Evolutionary conservation across 2,113 vertebrate species (phyloP).

Genomic region (Hoplias malabaricus): DNA sequence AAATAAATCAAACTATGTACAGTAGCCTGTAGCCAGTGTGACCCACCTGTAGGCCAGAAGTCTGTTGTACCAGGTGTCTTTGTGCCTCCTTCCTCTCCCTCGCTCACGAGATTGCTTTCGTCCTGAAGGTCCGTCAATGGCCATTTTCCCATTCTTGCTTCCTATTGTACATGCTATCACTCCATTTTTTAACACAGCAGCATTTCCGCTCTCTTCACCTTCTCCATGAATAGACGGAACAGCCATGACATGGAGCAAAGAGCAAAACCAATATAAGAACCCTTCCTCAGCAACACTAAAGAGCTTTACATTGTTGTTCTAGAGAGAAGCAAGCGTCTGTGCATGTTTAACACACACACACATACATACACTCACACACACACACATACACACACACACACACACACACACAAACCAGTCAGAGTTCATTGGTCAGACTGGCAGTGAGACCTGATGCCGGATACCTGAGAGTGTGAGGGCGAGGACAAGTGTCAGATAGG

Average conservation of each 20-base stretch:
- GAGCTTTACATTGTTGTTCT: constrained; percentile 10
- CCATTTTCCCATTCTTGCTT: constrained; percentile 30
- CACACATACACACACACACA: constrained; percentile 21
- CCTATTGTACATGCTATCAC: not conserved
- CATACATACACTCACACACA: too few relatives aligned
- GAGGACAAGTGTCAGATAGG: constrained; percentile 33
- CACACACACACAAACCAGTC: not conserved
- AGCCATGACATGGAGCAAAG: not conserved
- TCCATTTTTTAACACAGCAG: not conserved
- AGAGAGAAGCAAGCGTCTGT: not conserved
- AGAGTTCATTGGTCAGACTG: not conserved
- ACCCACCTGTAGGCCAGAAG: constrained; percentile 28
- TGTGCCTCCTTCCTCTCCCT: not conserved
- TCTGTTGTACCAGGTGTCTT: constrained; percentile 5
- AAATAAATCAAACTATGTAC: too few relatives aligned
- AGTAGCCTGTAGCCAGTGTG: constrained; percentile 11
- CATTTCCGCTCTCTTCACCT: not conserved
- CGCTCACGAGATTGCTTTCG: not conserved
- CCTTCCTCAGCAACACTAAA: not conserved
- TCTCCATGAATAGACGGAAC: constrained; percentile 9
- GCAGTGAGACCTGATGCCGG: constrained; percentile 38
- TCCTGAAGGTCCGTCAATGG: not conserved
- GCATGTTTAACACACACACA: constrained; percentile 6
- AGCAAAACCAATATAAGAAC: not conserved
- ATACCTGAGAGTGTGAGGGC: constrained; percentile 28